These are phyloP conservation scores for Drosophila sordidapex DNA, from an alignment of 2,888 invertebrate genomes.

Conservation along the genomic window DNA sequence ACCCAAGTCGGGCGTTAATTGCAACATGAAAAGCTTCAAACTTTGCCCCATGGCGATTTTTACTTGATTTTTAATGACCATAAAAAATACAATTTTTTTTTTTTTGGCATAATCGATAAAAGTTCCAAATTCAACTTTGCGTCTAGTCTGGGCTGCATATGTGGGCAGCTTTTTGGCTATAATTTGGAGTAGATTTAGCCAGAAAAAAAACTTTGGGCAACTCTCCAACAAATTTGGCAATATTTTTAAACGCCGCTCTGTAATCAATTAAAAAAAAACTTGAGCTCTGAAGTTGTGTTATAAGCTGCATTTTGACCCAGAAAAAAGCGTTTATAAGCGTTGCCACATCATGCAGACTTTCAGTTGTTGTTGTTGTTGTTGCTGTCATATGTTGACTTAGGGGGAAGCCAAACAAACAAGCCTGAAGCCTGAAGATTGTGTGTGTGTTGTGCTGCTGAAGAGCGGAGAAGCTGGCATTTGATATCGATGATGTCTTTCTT, in stretches of 20 bases:
- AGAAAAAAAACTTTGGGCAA: background rate
- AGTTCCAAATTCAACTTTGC: constrained; percentile 4
- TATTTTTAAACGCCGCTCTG: constrained; percentile 24
- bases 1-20: constrained; percentile 42
- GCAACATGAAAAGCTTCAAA: constrained; percentile 36
- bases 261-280: constrained; percentile 57
- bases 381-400: constrained; percentile 23
- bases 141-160: background rate
- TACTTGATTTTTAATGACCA: constrained; percentile 21
- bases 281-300: constrained; percentile 16
- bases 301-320: constrained; percentile 51
- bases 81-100: background rate
- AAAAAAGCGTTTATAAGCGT: constrained; percentile 17
- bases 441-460: constrained; percentile 2
- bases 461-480: constrained; percentile 62
- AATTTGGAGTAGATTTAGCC: constrained; percentile 17
- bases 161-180: constrained; percentile 7
- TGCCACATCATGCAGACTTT: constrained; percentile 32
- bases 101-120: background rate
- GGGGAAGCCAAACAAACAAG: constrained; percentile 63
- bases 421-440: constrained; percentile 9
- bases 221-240: constrained; percentile 36
- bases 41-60: constrained; percentile 1
- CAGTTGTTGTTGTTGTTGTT: constrained; percentile 9
- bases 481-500: constrained; percentile 81